Evolutionary conservation across 2,113 vertebrate genomes (phyloP), one percentile per base, ranked within the genome.

Genomic region (Corydoras maculifer): DNA sequence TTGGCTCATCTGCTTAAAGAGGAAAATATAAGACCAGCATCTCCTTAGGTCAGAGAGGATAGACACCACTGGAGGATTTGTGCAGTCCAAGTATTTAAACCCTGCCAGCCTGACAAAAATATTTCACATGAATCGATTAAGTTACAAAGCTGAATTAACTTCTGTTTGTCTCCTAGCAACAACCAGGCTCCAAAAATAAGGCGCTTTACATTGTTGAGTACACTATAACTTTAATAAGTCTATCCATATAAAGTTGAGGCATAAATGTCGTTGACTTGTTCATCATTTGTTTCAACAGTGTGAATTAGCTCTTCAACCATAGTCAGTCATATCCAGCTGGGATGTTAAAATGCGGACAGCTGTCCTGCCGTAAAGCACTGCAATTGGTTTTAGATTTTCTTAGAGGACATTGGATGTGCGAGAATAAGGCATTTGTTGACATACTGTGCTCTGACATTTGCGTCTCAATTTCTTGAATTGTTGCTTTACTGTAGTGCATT

Each of bases 91-190:
- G 78, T 58, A 61, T 71, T 74, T 81, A 82, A 81, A 82, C 76
- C 84, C 82, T 89, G 87, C 86, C 88, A 89, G 84, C 77, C 84
- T 64, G 74, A 82, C 86, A 81, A 82, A 87, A 86, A 86, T 82
- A 85, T 69, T 65, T 81, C 83, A 84, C 82, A 80, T 87, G 87
- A 90, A 88, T 87, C 87, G 86, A 90, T 90, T 88, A 87, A 87
- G 83, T 87, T 88, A 85, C 83, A 76, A 83, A 85, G 86, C 75
- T 57, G 82, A 80, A 88, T 81, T 76, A 85, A 76, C 77, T 64
- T 79, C 15, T 77, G 78, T 76, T 73, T 75, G 68, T 70, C 83
- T 83, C 60, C 53, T 68, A 54, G 78, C 61, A 78, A 54, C 59
- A 80, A 65, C 79, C 75, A 62, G 80, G 83, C 83, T 7, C 49